These are phyloP conservation scores for Carcina quercana DNA, from an alignment of 2,888 invertebrate species.

Conservation along the genomic window DNA sequence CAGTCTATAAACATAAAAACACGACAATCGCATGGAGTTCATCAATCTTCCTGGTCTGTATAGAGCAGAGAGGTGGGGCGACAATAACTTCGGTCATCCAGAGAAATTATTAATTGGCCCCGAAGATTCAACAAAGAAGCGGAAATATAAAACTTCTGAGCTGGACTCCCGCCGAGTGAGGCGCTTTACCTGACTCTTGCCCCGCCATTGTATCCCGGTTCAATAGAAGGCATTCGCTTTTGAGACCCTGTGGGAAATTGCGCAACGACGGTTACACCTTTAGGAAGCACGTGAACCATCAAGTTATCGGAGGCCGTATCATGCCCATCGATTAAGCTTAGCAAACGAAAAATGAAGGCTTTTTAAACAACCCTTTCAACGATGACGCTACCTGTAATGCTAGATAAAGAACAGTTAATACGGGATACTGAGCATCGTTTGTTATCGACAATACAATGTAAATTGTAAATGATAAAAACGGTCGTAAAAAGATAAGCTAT, in stretches of 20 bases:
- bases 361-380: constrained; percentile 47
- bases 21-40: constrained; percentile 66
- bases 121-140: constrained; percentile 65
- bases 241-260: constrained; percentile 69
- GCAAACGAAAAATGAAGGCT: constrained; percentile 33
- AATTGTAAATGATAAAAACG: constrained; percentile 20
- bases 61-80: constrained; percentile 42
- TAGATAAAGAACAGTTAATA: constrained; percentile 36
- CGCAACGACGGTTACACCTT: constrained; percentile 50
- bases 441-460: constrained; percentile 21
- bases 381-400: constrained; percentile 23
- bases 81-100: constrained; percentile 70
- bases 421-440: constrained; percentile 28
- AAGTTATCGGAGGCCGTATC: constrained; percentile 40
- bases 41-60: constrained; percentile 65
- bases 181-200: constrained; percentile 73
- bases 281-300: constrained; percentile 42
- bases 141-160: constrained; percentile 72
- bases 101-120: constrained; percentile 71
- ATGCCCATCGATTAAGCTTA: constrained; percentile 33
- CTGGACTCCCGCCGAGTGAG: constrained; percentile 60
- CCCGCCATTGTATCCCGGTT: constrained; percentile 61
- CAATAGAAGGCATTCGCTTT: constrained; percentile 66
- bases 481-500: constrained; percentile 20
- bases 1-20: constrained; percentile 63